Evolutionary conservation across 2,888 invertebrate genomes (phyloP), one percentile per base, ranked within the genome.

Genomic region (Netelia melanura): DNA sequence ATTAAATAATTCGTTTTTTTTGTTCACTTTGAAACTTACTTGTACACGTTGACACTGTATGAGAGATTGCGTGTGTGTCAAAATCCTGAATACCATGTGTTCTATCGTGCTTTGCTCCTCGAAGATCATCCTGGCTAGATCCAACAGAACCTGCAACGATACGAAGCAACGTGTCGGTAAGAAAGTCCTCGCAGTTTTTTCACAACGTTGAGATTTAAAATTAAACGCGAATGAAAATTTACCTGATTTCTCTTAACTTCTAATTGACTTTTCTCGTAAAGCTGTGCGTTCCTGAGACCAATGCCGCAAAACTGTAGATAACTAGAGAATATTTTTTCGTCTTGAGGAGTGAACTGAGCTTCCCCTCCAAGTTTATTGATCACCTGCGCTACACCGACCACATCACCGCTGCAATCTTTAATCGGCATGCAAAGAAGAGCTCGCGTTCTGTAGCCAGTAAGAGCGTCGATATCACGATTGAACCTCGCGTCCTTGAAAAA

Each of bases 301-400:
- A 99, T 99, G 86, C 98, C 98, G 94, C 99, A 99, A 94, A 99
- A 99, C 94, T 98, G 98, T 86, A 99, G 96, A 95, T 99, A 99
- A 91, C 98, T 97, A 82, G 97, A 95, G 94, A 99, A 99, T 79
- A 98, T 96, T 94, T 97, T 95, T 95, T 99, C 98, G 94, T 99
- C 99, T 93, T 96, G 96, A 86, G 96, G 94, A 76, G 98, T 98
- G 94, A 98, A 98, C 84, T 97, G 96, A 84, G 96, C 96, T 91
- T 97, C 97, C 93, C 96, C 97, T 90, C 97, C 96, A 43, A 93
- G 90, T 95, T 98, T 98, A 95, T 98, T 98, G 94, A 98, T 98
- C 91, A 98, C 98, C 96, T 99, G 99, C 77, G 99, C 99, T 81
- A 99, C 99, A 25, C 99, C 99, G 89, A 99, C 97, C 89, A 99